Conservation (phyloP, 2,113 vertebrate species). For the Rhabdomys dilectus region DNA sequence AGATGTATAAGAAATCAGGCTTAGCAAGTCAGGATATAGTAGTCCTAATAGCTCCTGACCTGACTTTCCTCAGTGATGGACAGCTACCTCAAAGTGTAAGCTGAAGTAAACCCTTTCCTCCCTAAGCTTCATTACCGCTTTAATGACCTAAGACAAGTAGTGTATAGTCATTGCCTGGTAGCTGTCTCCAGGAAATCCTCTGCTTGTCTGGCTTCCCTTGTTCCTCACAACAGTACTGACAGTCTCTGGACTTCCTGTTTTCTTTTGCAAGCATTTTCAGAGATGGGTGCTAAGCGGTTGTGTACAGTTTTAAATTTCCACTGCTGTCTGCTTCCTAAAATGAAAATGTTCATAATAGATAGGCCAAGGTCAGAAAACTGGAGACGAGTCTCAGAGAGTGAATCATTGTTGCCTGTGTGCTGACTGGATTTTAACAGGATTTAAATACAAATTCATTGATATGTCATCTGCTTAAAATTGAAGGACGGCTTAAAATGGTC, state of each 20-base stretch:
- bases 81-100: background rate
- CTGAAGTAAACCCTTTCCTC: background rate
- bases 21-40: background rate
- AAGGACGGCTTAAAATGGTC: background rate
- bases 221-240: background rate
- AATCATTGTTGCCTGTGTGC: background rate
- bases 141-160: background rate
- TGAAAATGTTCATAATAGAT: slow-evolving; percentile 10
- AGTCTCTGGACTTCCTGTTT: slow-evolving; percentile 44
- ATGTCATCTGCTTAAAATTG: background rate
- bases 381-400: background rate
- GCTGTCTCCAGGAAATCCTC: background rate
- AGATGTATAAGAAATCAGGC: background rate
- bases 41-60: background rate
- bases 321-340: slow-evolving; percentile 24
- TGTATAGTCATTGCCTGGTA: background rate
- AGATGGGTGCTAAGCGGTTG: slow-evolving; percentile 8
- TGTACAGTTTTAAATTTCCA: slow-evolving; percentile 9
- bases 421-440: background rate
- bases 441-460: slow-evolving; percentile 4
- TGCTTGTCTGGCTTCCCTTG: background rate
- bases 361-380: slow-evolving; percentile 19
- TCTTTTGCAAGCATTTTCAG: slow-evolving; percentile 17
- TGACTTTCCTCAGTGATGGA: background rate
- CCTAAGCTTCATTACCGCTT: background rate